Conservation (phyloP, 2,888 invertebrate species). For the Acanthosepion lycidas region DNA sequence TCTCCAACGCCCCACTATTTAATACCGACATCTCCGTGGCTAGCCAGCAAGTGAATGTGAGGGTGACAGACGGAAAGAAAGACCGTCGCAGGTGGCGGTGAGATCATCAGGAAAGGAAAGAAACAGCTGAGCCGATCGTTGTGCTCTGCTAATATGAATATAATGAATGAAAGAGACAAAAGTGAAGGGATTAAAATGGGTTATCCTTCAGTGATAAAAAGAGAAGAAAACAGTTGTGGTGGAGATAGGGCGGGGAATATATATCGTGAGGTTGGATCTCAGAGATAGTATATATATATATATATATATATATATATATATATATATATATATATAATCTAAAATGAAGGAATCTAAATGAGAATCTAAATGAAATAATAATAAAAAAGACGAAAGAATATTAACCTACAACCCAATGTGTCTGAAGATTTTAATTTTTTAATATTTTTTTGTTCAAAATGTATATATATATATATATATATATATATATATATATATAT, state of each 20-base stretch:
- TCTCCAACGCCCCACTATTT: background rate
- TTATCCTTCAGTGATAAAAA: background rate
- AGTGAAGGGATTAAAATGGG: background rate
- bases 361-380: too few species aligned
- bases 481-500: too few species aligned
- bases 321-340: too few species aligned
- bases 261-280: too few species aligned
- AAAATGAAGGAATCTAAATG: too few species aligned
- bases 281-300: too few species aligned
- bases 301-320: too few species aligned
- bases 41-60: background rate
- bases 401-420: too few species aligned
- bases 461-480: too few species aligned
- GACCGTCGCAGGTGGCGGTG: background rate
- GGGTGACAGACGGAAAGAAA: background rate
- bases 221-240: background rate
- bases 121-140: conserved; percentile 7
- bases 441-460: too few species aligned
- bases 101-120: background rate
- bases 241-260: background rate
- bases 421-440: too few species aligned
- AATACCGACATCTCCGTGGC: background rate
- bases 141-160: background rate
- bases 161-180: background rate
- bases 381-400: too few species aligned